Percentiles rank a stretch among this genome's conserved stretches.
These are phyloP conservation scores for Psettodes erumei DNA, from an alignment of 2,113 vertebrate species.

Conservation along the genomic window DNA sequence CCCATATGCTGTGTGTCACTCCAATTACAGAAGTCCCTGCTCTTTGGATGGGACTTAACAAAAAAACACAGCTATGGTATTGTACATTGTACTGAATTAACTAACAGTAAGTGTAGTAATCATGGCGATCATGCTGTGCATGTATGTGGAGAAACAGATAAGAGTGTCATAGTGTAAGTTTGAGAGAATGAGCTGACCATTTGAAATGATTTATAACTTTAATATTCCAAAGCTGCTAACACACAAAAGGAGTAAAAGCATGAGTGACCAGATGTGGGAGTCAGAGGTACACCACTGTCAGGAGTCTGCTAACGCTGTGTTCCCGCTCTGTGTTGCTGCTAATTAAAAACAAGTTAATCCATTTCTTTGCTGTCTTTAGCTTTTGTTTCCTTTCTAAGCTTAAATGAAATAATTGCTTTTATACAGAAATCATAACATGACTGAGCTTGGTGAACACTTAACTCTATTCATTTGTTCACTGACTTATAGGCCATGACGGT, in stretches of 20 bases:
- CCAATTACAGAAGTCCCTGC: too few species aligned
- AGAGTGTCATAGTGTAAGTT: background rate
- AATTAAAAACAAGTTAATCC: background rate
- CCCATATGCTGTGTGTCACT: too few species aligned
- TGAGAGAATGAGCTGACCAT: background rate
- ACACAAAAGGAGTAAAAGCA: background rate
- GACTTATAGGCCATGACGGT: background rate
- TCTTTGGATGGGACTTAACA: too few species aligned
- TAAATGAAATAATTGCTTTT: slow-evolving; percentile 12
- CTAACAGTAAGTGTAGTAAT: background rate
- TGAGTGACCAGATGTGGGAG: background rate
- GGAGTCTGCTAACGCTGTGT: background rate
- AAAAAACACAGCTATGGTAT: too few species aligned
- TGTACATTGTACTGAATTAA: background rate
- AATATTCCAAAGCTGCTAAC: background rate
- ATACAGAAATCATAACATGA: background rate
- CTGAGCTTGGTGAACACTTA: background rate
- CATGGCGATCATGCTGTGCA: background rate
- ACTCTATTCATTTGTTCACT: slow-evolving; percentile 17
- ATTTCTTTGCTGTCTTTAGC: background rate
- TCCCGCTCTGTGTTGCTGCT: background rate
- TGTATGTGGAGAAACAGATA: background rate
- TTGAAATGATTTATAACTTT: slow-evolving; percentile 1
- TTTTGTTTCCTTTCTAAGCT: background rate
- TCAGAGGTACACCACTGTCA: slow-evolving; percentile 2